A percentile compares a stretch with the other conserved stretches of the same genome.
Conservation (phyloP, 2,888 invertebrate genomes). For the Iphiclides podalirius region DNA sequence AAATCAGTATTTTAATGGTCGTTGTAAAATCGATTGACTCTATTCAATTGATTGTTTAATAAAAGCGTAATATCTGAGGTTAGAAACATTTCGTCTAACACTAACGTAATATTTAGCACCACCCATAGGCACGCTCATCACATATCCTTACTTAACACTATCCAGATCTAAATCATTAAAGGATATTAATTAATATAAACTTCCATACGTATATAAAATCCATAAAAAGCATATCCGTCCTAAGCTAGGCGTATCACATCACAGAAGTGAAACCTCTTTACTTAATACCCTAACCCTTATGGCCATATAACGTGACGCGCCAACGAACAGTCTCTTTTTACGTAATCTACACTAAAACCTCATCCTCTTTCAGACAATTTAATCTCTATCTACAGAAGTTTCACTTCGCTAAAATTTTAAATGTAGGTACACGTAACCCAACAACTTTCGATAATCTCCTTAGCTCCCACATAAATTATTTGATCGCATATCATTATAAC, state of each 20-base stretch:
- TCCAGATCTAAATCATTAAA: slow-evolving; percentile 10
- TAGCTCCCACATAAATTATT: too few relatives aligned
- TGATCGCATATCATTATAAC: too few relatives aligned
- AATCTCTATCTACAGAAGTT: slow-evolving; percentile 2
- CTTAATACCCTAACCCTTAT: too few relatives aligned
- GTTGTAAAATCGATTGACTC: too few relatives aligned
- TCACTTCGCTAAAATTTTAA: not conserved
- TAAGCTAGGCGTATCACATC: slow-evolving; percentile 3
- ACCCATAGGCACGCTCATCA: slow-evolving; percentile 34
- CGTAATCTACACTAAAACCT: too few relatives aligned
- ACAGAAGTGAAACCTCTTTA: slow-evolving; percentile 2
- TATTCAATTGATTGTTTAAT: too few relatives aligned
- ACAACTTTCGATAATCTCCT: too few relatives aligned
- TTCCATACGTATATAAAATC: slow-evolving; percentile 5
- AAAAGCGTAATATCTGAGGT: too few relatives aligned
- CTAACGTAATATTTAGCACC: slow-evolving; percentile 37
- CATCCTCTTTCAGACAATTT: not conserved
- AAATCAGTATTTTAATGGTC: too few relatives aligned
- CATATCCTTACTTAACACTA: slow-evolving; percentile 23
- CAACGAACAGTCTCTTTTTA: not conserved
- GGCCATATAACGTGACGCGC: not conserved
- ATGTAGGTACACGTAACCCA: too few relatives aligned
- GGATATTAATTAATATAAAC: not conserved
- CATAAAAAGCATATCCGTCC: not conserved
- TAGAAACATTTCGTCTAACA: too few relatives aligned